Evolutionary conservation across 2,888 invertebrate genomes (phyloP).

Genomic region (Aphidius colemani): DNA sequence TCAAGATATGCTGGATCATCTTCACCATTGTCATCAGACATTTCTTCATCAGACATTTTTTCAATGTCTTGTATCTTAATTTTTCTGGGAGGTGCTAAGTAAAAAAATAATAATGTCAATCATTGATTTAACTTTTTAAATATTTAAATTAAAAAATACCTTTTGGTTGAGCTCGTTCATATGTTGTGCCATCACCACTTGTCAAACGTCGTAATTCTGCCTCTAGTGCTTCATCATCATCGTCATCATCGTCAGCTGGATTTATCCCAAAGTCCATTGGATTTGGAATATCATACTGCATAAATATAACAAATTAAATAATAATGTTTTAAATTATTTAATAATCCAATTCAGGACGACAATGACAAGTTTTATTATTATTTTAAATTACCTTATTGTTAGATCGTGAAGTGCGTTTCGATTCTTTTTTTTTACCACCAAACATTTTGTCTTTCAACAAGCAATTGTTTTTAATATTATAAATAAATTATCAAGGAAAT

Average conservation of each 20-base stretch:
- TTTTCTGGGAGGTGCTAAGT: constrained; percentile 51
- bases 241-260: constrained; percentile 62
- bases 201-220: constrained; percentile 81
- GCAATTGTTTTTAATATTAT: no score
- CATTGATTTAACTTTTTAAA: neutral
- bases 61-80: constrained; percentile 78
- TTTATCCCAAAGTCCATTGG: constrained; percentile 40
- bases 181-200: constrained; percentile 55
- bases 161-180: constrained; percentile 47
- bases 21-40: constrained; percentile 6
- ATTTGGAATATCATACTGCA: neutral
- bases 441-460: constrained; percentile 38
- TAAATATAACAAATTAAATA: neutral
- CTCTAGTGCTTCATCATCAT: constrained; percentile 80
- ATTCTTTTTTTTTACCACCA: constrained; percentile 48
- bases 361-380: neutral
- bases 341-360: neutral
- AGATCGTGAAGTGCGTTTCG: constrained; percentile 43
- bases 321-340: constrained; percentile 4
- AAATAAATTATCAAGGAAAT: no score
- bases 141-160: constrained; percentile 35
- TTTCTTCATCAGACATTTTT: constrained; percentile 75
- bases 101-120: constrained; percentile 17
- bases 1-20: constrained; percentile 10
- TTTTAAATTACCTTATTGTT: constrained; percentile 35